A percentile compares a stretch with the other conserved stretches of the same genome.
These are phyloP conservation scores for Threskiornis aethiopicus DNA, from an alignment of 2,797 vertebrate species.

Conservation along the genomic window DNA sequence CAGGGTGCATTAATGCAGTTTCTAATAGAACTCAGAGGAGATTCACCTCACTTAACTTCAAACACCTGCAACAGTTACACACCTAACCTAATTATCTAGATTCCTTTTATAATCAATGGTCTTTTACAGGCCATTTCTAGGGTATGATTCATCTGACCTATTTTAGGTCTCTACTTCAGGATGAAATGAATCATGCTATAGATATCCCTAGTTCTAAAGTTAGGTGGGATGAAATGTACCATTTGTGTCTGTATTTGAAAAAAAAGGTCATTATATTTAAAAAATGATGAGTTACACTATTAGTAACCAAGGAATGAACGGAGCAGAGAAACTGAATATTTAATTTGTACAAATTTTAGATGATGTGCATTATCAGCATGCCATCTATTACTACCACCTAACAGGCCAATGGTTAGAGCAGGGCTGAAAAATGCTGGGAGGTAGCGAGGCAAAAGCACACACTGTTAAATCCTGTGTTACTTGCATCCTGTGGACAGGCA, in stretches of 20 bases:
- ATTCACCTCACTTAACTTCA: constrained; percentile 29
- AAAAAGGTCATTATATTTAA: constrained; percentile 33
- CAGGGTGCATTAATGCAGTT: background rate
- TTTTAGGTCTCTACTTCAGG: constrained; percentile 28
- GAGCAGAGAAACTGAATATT: constrained; percentile 45
- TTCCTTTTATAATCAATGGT: background rate
- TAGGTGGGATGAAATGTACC: constrained; percentile 50
- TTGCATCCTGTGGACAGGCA: background rate
- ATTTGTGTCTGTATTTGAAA: constrained; percentile 13
- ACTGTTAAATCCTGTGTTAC: background rate
- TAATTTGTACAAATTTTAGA: constrained; percentile 48
- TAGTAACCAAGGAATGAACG: constrained; percentile 29
- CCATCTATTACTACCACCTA: constrained; percentile 11
- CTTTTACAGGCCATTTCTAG: constrained; percentile 35
- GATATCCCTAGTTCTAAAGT: constrained; percentile 47
- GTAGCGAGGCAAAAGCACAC: background rate
- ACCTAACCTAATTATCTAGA: constrained; percentile 8
- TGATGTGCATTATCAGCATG: background rate
- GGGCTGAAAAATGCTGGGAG: constrained; percentile 5
- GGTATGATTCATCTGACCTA: constrained; percentile 55
- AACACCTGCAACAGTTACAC: background rate
- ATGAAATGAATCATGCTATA: constrained; percentile 46
- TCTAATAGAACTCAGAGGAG: background rate
- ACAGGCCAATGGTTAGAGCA: background rate
- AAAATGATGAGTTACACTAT: constrained; percentile 36